Evolutionary conservation across 2,888 invertebrate genomes (phyloP).

Genomic region (Polyommatus iphigenia): DNA sequence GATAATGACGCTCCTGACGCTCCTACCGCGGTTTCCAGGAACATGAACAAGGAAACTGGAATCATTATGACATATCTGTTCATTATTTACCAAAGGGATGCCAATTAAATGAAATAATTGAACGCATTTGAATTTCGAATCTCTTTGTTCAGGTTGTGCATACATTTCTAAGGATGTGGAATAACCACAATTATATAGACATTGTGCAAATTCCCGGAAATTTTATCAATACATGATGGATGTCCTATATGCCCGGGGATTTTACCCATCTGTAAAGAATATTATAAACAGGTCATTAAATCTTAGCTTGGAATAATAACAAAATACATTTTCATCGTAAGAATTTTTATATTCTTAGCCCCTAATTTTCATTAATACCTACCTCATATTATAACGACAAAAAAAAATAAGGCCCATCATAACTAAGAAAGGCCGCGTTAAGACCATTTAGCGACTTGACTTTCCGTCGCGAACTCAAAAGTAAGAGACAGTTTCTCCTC

Average conservation of each 20-base stretch:
- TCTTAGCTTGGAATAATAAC: too few relatives aligned
- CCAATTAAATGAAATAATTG: neutral
- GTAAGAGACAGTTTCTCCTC: constrained; percentile 10
- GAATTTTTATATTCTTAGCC: neutral
- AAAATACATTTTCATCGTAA: too few relatives aligned
- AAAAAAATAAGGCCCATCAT: neutral
- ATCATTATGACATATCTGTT: neutral
- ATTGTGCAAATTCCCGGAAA: too few relatives aligned
- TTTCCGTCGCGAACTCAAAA: constrained; percentile 2
- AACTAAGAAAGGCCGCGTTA: too few relatives aligned
- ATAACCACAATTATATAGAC: too few relatives aligned
- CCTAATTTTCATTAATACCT: neutral
- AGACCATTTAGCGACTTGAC: neutral
- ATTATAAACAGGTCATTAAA: too few relatives aligned
- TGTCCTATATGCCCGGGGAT: too few relatives aligned
- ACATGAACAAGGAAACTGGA: neutral
- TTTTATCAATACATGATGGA: too few relatives aligned
- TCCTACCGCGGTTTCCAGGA: neutral
- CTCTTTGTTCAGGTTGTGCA: too few relatives aligned
- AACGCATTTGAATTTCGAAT: neutral
- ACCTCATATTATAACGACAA: too few relatives aligned
- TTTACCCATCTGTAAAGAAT: too few relatives aligned
- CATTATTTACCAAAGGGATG: neutral
- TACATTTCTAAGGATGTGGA: too few relatives aligned
- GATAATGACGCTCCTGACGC: neutral